Evolutionary conservation across 2,888 invertebrate genomes (phyloP).

Genomic region (Bruchidius siliquastri): DNA sequence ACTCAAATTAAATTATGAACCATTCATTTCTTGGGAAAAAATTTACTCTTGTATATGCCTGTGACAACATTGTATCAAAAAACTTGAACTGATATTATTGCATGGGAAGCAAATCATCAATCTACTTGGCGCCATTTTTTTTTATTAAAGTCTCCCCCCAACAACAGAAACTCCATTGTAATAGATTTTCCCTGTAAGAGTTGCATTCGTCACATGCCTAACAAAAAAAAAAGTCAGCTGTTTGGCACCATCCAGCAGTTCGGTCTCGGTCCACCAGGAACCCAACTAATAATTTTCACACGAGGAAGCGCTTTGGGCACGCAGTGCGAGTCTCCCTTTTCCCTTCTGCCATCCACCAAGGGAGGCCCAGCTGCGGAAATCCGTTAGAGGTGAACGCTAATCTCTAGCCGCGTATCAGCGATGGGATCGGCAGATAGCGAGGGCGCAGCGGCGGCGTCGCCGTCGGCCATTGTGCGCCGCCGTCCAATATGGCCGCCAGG

Average conservation of each 20-base stretch:
- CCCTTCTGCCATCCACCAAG: conserved; percentile 25
- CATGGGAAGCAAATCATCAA: too few relatives aligned
- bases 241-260: neutral
- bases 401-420: conserved; percentile 41
- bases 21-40: too few relatives aligned
- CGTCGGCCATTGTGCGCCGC: conserved; percentile 44
- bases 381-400: conserved; percentile 47
- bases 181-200: too few relatives aligned
- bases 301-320: conserved; percentile 19
- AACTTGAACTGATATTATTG: too few relatives aligned
- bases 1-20: too few relatives aligned
- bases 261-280: neutral
- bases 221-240: neutral
- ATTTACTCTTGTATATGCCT: too few relatives aligned
- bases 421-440: conserved; percentile 42
- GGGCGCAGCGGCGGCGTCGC: conserved; percentile 4
- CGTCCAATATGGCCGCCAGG: conserved; percentile 45
- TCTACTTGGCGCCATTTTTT: too few relatives aligned
- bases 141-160: too few relatives aligned
- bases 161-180: too few relatives aligned
- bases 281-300: conserved; percentile 29
- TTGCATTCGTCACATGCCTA: too few relatives aligned
- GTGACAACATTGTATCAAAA: too few relatives aligned
- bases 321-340: too few relatives aligned
- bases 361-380: conserved; percentile 48